Conservation (phyloP, 1,140 invertebrate genomes). For the Drosophila willistoni region DNA sequence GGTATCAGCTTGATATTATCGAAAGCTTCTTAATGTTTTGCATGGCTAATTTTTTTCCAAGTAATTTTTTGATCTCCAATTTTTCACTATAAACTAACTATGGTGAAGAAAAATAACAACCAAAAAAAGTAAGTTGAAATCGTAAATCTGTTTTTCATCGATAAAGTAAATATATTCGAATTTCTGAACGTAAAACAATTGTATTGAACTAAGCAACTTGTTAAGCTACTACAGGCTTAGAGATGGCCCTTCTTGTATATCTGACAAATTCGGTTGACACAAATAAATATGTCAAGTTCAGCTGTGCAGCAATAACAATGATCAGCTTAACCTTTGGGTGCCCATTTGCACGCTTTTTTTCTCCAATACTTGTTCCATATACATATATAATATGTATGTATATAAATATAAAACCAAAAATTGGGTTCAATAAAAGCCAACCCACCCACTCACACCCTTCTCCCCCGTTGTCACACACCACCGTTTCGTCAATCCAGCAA, state of each 20-base stretch:
- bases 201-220: not conserved
- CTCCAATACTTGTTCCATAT: not conserved
- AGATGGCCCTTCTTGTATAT: not conserved
- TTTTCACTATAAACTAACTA: too few species aligned
- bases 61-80: too few species aligned
- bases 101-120: too few species aligned
- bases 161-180: too few species aligned
- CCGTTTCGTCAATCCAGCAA: not conserved
- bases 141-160: too few species aligned
- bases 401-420: constrained; percentile 44
- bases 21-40: too few species aligned
- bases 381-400: constrained; percentile 8
- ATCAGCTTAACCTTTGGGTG: constrained; percentile 3
- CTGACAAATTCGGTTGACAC: constrained; percentile 3
- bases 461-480: not conserved
- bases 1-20: too few species aligned
- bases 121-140: too few species aligned
- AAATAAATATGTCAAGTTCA: constrained; percentile 12
- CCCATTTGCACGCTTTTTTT: constrained; percentile 21
- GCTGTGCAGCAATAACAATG: constrained; percentile 6
- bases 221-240: not conserved
- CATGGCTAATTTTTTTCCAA: too few species aligned
- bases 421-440: constrained; percentile 63
- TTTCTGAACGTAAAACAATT: not conserved
- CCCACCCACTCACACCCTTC: not conserved